Base-by-base conservation (phyloP, 2,888 invertebrate genomes). In the Allolobophora icterica region DNA sequence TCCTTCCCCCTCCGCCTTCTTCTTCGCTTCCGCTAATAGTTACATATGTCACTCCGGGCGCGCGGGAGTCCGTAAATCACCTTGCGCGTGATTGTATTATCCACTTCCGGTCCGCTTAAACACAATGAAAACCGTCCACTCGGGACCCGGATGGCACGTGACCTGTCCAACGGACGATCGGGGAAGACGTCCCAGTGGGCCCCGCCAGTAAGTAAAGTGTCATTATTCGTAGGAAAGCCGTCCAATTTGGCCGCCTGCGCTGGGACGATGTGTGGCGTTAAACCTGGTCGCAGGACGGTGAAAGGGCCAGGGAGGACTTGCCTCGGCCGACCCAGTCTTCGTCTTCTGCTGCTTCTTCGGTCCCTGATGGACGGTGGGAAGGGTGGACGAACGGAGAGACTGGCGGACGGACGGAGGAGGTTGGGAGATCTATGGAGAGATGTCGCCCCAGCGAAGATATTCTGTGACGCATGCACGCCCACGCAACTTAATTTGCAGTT, bases 191-290 rank as follows among this genome's bases (percentile, higher is more conserved):
- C 87, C 35, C 71, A 8, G 71, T 71, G 71, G 71, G n/a, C 71
- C 11, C 71, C 30, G 21, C 87, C 87, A 87, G 87, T 87, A 87
- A 87, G 87, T 87, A 87, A 87, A 87, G 87, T 87, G 87, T 87
- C 87, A 17, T 87, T 87, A 87, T 87, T 87, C 87, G 87, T 34
- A 87, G 35, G 87, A 87, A 87, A 87, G 87, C 38, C 87, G 87
- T 87, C 87, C 87, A 38, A 87, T 87, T 87, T 87, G 87, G 87
- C 87, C 87, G 87, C 5, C 87, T 34, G 34, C 35, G 34, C 11
- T 38, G 87, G 71, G 71, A n/a, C 30, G 71, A 71, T n/a, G 71
- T 71, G 71, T 71, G n/a, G 71, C 71, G 71, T 71, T 71, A n/a
- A 71, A 71, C 71, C 71, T 71, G 71, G 71, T 71, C 71, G n/a